These are phyloP conservation scores for Spermophilus dauricus DNA, from an alignment of 2,113 vertebrate species.

Conservation along the genomic window DNA sequence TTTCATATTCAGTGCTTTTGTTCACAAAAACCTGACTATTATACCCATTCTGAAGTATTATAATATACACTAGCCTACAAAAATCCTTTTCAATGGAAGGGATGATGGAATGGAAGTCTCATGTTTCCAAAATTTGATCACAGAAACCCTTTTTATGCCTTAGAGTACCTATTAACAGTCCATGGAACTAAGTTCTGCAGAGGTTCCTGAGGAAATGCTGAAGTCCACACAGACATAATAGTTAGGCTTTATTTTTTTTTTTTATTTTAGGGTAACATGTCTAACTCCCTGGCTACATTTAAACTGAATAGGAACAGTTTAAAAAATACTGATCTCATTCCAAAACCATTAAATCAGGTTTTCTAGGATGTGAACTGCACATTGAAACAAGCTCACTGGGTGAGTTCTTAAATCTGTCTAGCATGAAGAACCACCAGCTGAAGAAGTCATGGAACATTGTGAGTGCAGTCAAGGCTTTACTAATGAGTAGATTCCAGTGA, in stretches of 20 bases:
- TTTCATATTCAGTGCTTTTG: neutral
- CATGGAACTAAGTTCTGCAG: neutral
- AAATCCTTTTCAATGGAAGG: neutral
- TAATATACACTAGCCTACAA: neutral
- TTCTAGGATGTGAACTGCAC: neutral
- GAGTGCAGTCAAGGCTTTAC: neutral
- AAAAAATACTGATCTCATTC: neutral
- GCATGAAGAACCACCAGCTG: neutral
- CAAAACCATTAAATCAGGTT: constrained; percentile 15
- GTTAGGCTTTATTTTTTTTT: neutral
- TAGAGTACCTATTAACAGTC: neutral
- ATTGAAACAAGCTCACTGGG: neutral
- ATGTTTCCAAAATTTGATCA: constrained; percentile 31
- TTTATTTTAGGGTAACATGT: neutral
- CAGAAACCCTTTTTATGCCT: neutral
- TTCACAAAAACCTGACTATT: neutral
- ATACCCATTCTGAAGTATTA: neutral
- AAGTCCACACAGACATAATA: neutral
- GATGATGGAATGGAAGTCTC: neutral
- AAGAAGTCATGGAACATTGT: neutral
- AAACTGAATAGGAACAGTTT: neutral
- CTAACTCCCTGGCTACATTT: neutral
- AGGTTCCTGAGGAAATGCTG: neutral
- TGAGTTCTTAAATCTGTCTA: neutral
- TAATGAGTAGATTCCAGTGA: constrained; percentile 3